Evolutionary conservation across 2,797 vertebrate species (phyloP), one percentile per base, ranked within the genome.

Genomic region (Ataeniobius toweri): DNA sequence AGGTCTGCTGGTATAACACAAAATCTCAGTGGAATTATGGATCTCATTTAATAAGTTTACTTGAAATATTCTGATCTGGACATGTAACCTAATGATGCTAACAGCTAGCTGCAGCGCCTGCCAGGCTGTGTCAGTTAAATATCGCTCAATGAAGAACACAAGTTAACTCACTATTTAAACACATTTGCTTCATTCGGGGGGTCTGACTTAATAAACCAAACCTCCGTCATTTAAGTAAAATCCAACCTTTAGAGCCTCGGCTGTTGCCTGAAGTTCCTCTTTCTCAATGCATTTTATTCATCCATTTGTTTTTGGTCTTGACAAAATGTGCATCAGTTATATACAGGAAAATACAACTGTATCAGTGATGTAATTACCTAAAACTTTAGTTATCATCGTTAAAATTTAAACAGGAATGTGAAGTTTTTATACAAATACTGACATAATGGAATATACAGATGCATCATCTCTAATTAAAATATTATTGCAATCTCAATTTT

Each of bases 21-120:
- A 18, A 58, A 18, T 16, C 14, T 3, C 3, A 41, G 36, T 6
- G 8, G 8, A 63, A 39, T 39, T 39, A 9, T 68, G 39, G 6
- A 7, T 58, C 53, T 41, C 36, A n/a, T 58, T 59, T 12, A 59
- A 26, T 59, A n/a, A 59, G 24, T 16, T 13, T 39, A 36, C 12
- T 31, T 31, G 0, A 36, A 39, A 20, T 51, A 13, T 59, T 28
- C 2, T 61, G 14, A 31, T 10, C 10, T 28, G 36, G 1, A 36
- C 10, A 36, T 36, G 18, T 50, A 18, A 51, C 3, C 14, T n/a
- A 14, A 20, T 68, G 10, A 68, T 31, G 83, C 58, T 83, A 83
- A 2, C 80, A 39, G 78, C 44, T 88, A 85, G 69, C 81, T 50
- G 16, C 56, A 36, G 3, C n/a, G 2, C 24, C 6, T 8, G 4